These are phyloP conservation scores for Phoxinus dragarum DNA, from an alignment of 2,797 vertebrate genomes.

Conservation along the genomic window DNA sequence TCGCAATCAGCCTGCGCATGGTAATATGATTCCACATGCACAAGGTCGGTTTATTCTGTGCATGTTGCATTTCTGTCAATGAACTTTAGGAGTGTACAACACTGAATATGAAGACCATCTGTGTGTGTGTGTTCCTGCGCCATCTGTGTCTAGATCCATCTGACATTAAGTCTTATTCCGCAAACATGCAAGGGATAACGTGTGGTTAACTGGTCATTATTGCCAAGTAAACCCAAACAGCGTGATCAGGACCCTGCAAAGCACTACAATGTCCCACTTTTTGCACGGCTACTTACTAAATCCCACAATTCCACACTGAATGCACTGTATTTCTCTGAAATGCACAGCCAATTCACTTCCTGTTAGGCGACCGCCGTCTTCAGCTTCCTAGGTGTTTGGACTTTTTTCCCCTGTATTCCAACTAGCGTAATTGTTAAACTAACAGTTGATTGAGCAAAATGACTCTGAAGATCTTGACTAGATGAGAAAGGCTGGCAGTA, in stretches of 20 bases:
- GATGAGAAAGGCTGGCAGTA: slow-evolving; percentile 3
- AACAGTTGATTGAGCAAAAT: slow-evolving; percentile 5
- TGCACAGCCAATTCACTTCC: background rate
- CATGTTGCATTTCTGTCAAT: background rate
- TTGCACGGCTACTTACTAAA: background rate
- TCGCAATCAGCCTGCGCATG: background rate
- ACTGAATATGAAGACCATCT: background rate
- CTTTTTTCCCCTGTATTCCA: background rate
- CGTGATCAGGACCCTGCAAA: background rate
- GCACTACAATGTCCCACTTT: background rate
- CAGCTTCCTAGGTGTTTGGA: background rate
- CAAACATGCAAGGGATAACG: background rate
- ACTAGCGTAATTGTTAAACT: background rate
- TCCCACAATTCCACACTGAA: background rate
- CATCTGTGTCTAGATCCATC: background rate
- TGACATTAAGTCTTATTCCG: background rate
- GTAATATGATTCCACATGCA: background rate
- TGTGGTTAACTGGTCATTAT: background rate
- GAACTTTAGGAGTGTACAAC: background rate
- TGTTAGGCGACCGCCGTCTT: background rate
- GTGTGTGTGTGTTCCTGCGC: background rate
- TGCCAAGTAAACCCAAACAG: background rate
- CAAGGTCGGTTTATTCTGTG: background rate
- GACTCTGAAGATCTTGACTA: slow-evolving; percentile 14
- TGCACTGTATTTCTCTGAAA: background rate